Percentiles rank a stretch among this genome's conserved stretches.
Conservation (phyloP, 2,888 invertebrate species). For the Allophyes oxyacanthae region DNA sequence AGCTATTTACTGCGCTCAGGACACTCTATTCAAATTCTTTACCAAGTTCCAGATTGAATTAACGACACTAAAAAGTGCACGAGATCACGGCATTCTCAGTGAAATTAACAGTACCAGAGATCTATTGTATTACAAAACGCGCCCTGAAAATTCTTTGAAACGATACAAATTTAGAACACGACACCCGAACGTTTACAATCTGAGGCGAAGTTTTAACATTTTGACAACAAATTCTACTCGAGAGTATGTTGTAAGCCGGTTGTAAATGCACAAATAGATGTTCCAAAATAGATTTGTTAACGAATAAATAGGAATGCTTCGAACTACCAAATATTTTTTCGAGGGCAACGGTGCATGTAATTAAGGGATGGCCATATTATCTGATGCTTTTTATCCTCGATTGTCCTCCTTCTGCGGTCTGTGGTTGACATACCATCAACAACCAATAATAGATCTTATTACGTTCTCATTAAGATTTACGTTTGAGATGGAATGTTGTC, state of each 20-base stretch:
- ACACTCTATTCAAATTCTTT: constrained; percentile 74
- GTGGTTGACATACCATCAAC: constrained; percentile 71
- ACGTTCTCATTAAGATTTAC: constrained; percentile 59
- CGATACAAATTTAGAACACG: constrained; percentile 79
- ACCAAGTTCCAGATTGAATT: constrained; percentile 76
- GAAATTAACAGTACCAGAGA: constrained; percentile 78
- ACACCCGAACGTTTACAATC: constrained; percentile 62
- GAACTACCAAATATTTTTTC: constrained; percentile 84
- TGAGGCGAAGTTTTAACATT: constrained; percentile 70
- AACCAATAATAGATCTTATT: constrained; percentile 69
- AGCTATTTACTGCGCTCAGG: constrained; percentile 78
- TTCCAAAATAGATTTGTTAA: constrained; percentile 77
- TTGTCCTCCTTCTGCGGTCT: constrained; percentile 85
- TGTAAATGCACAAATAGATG: constrained; percentile 79
- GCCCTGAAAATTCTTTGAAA: constrained; percentile 76
- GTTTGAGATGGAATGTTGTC: constrained; percentile 41
- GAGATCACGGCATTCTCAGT: constrained; percentile 71
- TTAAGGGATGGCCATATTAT: constrained; percentile 88
- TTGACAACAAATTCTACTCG: constrained; percentile 74
- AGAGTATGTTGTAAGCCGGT: constrained; percentile 71
- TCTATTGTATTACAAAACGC: constrained; percentile 72
- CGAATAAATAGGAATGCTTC: constrained; percentile 78
- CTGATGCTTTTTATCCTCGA: constrained; percentile 81
- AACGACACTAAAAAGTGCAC: constrained; percentile 80
- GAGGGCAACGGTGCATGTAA: constrained; percentile 87